Evolutionary conservation across 23 tunicate genomes (phyloP).

Genomic region (Diplosoma virens): DNA sequence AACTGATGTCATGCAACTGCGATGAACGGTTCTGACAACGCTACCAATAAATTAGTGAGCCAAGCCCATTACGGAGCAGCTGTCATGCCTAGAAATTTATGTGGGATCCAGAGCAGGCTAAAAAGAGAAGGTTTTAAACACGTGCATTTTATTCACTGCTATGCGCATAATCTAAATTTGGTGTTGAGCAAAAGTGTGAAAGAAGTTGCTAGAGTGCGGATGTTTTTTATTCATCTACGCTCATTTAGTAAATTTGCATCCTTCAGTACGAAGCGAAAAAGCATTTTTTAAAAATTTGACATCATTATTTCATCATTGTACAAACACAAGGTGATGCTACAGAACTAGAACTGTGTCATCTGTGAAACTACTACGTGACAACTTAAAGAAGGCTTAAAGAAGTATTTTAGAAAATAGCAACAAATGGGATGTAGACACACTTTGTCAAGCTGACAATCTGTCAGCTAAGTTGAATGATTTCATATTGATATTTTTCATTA

Average conservation of each 20-base stretch:
- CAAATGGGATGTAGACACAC: too few species aligned
- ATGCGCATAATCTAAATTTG: constrained; percentile 6
- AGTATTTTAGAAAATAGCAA: constrained; percentile 7
- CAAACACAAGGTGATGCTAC: constrained; percentile 10
- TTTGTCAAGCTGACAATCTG: neutral
- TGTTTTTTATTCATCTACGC: neutral
- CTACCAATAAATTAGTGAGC: too few species aligned
- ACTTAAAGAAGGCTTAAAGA: neutral
- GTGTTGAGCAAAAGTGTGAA: constrained; percentile 7
- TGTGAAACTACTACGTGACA: neutral
- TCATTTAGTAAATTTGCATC: constrained; percentile 11
- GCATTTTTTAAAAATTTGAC: neutral
- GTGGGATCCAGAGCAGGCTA: too few species aligned
- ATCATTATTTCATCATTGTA: constrained; percentile 2
- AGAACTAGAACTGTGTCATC: neutral
- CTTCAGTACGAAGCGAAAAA: constrained; percentile 6
- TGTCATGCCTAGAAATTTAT: neutral
- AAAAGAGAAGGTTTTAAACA: too few species aligned
- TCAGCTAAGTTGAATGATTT: neutral
- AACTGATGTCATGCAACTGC: too few species aligned
- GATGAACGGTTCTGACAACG: too few species aligned
- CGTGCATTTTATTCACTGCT: constrained; percentile 5
- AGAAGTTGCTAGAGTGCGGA: neutral
- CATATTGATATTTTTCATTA: neutral
- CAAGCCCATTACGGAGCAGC: constrained; percentile 1